Evolutionary conservation across 2,113 vertebrate species (phyloP), one percentile per base, ranked within the genome.

Genomic region (Rhea americana): DNA sequence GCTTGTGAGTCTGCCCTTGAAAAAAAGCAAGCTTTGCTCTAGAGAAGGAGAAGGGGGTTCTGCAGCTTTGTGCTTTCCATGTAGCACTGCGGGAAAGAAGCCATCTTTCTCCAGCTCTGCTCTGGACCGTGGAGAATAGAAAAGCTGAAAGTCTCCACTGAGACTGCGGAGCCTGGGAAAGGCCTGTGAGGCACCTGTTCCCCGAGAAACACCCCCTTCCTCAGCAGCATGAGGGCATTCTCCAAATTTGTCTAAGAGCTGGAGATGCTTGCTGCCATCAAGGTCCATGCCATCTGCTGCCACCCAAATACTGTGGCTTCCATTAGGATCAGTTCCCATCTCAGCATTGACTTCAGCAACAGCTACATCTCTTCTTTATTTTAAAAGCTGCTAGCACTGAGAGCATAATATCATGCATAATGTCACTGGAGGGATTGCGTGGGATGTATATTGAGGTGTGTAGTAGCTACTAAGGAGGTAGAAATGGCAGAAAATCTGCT

Each of bases 361-460:
- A 32, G 56, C 55, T 53, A 43, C 53, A 50, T 55, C 65, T 28
- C 3, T 1, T 32, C 39, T 47, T 51, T 71, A 8, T 25, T 43
- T 43, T 53, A 30, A 26, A 56, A 4, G 30, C 28, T 41, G 55
- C 37, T 66, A 89, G 30, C 26, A 58, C 43, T 26, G 28, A 15
- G 24, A 37, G 55, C 45, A 11, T 39, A 37, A 25, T 39, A 53
- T 14, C 24, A 1, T 76, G 55, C 45, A 11, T 39, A 37, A 25
- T 39, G 48, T 14, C 24, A 1, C 80, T 48, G 68, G 9, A 47
- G 39, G 30, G 68, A 37, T 80, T 37, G 25, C 45, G 43, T 16
- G n/a, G 17, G 71, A 4, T 17, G 0, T 21, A 7, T 0, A 2
- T 3, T n/a, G 58, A 47, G 66, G 18, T 50, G 20, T 67, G 56